Base-by-base conservation (phyloP, 2,888 invertebrate species). In the Oxyteleia sp. region DNA sequence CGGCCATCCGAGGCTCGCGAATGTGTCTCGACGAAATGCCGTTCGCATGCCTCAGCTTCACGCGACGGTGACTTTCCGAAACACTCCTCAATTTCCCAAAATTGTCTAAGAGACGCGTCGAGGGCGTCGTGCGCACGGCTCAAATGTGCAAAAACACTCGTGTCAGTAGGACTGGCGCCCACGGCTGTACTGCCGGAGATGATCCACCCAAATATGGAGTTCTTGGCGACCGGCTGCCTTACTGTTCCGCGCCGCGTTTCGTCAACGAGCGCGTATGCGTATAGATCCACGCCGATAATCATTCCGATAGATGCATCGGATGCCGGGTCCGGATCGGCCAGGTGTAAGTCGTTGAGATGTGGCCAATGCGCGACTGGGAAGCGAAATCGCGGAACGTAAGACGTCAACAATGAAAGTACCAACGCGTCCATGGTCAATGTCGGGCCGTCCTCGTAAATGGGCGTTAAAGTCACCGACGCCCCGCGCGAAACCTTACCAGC, bases 321-420 rank as follows among this genome's bases (percentile, higher is more conserved):
- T 1, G 8, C 4, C n/a, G 26, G 29, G 15, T 53, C 55, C 1
- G 15, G 15, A 32, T 78, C 78, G 1, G 78, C 59, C n/a, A n/a
- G n/a, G n/a, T n/a, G n/a, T n/a, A n/a, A n/a, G n/a, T n/a, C n/a
- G n/a, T n/a, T n/a, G n/a, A n/a, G n/a, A n/a, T n/a, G n/a, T n/a
- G n/a, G n/a, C n/a, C n/a, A n/a, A n/a, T n/a, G n/a, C n/a, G n/a
- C n/a, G n/a, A n/a, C n/a, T n/a, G n/a, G n/a, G n/a, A n/a, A n/a
- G n/a, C n/a, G n/a, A n/a, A n/a, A n/a, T n/a, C n/a, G n/a, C n/a
- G n/a, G n/a, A n/a, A n/a, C n/a, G n/a, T n/a, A n/a, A n/a, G n/a
- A n/a, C n/a, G n/a, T n/a, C n/a, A n/a, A n/a, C n/a, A n/a, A n/a
- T n/a, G n/a, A n/a, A n/a, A n/a, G n/a, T n/a, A n/a, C n/a, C n/a